These are phyloP conservation scores for Lytechinus variegatus DNA, from an alignment of 35 echinoderm and acorn worm species.

Conservation along the genomic window DNA sequence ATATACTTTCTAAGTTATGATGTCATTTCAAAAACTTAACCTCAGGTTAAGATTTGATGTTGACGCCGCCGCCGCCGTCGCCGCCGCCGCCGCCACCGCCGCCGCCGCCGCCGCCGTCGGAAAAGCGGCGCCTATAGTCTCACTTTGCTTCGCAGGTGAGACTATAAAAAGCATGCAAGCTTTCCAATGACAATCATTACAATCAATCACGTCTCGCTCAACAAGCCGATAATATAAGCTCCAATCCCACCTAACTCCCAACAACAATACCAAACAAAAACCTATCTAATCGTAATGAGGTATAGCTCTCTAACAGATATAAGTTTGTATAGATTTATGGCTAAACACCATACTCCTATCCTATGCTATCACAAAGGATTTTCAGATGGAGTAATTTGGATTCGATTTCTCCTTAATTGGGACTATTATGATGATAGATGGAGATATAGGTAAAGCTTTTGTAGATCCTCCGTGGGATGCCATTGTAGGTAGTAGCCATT, in stretches of 20 bases:
- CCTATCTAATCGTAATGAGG: background rate
- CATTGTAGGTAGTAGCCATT: background rate
- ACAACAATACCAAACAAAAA: background rate
- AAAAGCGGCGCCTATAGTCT: too few species aligned
- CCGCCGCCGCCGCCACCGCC: too few species aligned
- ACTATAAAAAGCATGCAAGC: background rate
- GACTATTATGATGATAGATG: slow-evolving; percentile 2
- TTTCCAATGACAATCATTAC: background rate
- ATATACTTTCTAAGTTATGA: too few species aligned
- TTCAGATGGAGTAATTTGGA: background rate
- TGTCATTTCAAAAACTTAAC: too few species aligned
- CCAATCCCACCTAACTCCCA: background rate
- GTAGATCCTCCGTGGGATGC: background rate
- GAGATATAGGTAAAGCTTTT: background rate
- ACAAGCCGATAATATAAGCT: background rate
- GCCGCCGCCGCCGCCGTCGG: too few species aligned
- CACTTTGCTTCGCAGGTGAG: too few species aligned
- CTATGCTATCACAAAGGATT: background rate
- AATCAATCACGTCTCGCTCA: background rate
- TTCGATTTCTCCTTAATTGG: slow-evolving; percentile 11
- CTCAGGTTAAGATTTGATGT: too few species aligned
- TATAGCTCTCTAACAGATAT: background rate
- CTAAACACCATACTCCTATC: background rate
- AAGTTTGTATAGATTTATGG: slow-evolving; percentile 14
- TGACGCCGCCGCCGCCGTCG: too few species aligned